These are phyloP conservation scores for Aurelia coerulea DNA, from an alignment of 30 jellyfish, hydroid and myxozoan genomes.

Conservation along the genomic window DNA sequence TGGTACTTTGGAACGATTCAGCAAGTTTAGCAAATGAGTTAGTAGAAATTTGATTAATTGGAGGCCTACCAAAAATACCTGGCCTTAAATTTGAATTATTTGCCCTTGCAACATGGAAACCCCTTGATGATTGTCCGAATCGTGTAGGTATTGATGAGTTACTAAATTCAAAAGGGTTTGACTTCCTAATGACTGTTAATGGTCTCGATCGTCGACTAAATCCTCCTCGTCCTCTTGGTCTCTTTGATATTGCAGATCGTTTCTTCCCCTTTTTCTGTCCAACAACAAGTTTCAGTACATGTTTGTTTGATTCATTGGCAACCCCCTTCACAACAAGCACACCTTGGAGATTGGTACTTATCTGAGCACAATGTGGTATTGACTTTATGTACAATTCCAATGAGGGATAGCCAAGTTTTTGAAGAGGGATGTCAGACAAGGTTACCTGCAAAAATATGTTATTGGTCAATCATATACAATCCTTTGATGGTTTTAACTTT, in stretches of 20 bases:
- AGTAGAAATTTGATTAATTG: not conserved
- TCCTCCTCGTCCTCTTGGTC: constrained; percentile 39
- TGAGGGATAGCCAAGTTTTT: constrained; percentile 51
- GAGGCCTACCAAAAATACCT: not conserved
- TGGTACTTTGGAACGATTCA: no score
- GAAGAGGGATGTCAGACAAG: constrained; percentile 51
- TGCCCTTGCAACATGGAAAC: not conserved
- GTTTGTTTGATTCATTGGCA: constrained; percentile 61
- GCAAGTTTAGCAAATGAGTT: not conserved
- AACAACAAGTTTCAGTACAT: constrained; percentile 71
- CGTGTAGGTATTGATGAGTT: not conserved
- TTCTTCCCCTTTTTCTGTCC: constrained; percentile 79
- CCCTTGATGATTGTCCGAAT: not conserved
- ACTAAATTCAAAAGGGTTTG: not conserved
- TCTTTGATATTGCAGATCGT: not conserved
- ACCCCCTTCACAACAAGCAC: constrained; percentile 70
- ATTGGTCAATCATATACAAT: not conserved
- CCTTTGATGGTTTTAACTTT: no score
- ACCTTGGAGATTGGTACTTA: constrained; percentile 40
- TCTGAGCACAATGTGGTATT: constrained; percentile 57
- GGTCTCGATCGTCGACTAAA: not conserved
- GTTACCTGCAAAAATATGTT: constrained; percentile 17
- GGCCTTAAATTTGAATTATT: not conserved
- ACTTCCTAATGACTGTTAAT: not conserved
- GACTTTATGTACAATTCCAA: constrained; percentile 26